Conservation (phyloP, 2,888 invertebrate genomes). For the Napeogenes sylphis region DNA sequence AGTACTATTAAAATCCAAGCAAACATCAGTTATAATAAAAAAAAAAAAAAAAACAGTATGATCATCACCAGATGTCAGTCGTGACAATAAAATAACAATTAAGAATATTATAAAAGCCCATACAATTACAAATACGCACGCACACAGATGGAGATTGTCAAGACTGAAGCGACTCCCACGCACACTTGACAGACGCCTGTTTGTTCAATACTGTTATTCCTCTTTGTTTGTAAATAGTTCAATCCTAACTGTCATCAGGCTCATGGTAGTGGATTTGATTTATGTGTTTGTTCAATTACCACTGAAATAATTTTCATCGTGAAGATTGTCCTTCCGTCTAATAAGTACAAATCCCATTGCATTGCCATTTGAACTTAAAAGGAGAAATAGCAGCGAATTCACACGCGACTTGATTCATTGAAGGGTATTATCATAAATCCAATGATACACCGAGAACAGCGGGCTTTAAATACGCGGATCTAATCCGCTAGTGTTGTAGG, state of each 20-base stretch:
- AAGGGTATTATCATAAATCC: slow-evolving; percentile 13
- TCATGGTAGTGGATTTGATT: neutral
- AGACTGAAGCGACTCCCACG: slow-evolving; percentile 15
- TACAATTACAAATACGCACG: neutral
- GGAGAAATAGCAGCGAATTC: slow-evolving; percentile 13
- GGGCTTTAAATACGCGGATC: slow-evolving; percentile 12
- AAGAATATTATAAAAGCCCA: neutral
- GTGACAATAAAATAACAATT: neutral
- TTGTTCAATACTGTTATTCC: slow-evolving; percentile 9
- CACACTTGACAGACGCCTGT: slow-evolving; percentile 10
- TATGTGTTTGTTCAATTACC: neutral
- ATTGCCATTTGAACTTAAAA: no score
- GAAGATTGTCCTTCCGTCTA: no score
- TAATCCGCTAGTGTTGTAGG: slow-evolving; percentile 16
- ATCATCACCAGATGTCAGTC: slow-evolving; percentile 1
- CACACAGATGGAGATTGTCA: neutral
- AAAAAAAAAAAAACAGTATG: no score
- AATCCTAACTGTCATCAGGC: neutral
- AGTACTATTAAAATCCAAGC: no score
- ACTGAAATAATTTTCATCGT: no score
- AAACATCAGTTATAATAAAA: no score
- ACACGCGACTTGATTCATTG: slow-evolving; percentile 11
- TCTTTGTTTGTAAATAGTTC: slow-evolving; percentile 14
- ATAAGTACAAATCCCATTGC: neutral
- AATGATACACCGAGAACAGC: slow-evolving; percentile 12